A percentile compares a stretch with the other conserved stretches of the same genome.
Conservation (phyloP, 2,113 vertebrate species). For the Crotalus viridis region DNA sequence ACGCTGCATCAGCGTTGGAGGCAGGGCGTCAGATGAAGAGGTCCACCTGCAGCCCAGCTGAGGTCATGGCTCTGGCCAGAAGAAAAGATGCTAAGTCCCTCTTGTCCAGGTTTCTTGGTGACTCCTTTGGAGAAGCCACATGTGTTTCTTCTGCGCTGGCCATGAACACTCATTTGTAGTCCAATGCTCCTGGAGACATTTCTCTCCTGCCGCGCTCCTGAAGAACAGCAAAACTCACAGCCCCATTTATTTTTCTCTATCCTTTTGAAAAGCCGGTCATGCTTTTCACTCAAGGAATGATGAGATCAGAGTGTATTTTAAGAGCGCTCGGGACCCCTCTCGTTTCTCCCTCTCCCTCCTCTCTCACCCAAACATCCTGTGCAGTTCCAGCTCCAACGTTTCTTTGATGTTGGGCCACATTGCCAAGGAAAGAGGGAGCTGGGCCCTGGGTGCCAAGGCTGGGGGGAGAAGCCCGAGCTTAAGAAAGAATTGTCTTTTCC, state of each 20-base stretch:
- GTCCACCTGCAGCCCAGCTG: fast-evolving
- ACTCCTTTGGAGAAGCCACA: background rate
- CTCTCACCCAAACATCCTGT: background rate
- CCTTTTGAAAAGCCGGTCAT: slow-evolving; percentile 15
- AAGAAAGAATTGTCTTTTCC: slow-evolving; percentile 64
- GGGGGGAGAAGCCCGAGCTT: slow-evolving; percentile 45
- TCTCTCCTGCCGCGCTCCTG: fast-evolving
- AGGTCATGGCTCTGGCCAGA: fast-evolving
- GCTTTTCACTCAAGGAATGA: slow-evolving; percentile 52
- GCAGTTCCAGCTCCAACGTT: slow-evolving; percentile 45
- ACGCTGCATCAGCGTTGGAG: background rate
- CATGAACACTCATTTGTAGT: background rate
- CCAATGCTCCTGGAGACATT: background rate
- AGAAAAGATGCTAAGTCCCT: background rate
- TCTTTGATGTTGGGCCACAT: slow-evolving; percentile 26
- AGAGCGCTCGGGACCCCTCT: slow-evolving; percentile 42
- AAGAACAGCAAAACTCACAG: slow-evolving; percentile 50
- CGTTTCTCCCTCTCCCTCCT: background rate
- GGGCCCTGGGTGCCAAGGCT: slow-evolving; percentile 48
- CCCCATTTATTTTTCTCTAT: slow-evolving; percentile 46
- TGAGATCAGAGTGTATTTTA: slow-evolving; percentile 63
- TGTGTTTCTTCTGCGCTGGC: background rate
- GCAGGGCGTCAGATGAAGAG: background rate
- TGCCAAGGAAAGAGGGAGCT: slow-evolving; percentile 17
- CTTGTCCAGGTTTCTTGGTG: background rate